phyloP scores from a whole-genome alignment of 2,797 vertebrate genomes.

The Potorous gilbertii region DNA sequence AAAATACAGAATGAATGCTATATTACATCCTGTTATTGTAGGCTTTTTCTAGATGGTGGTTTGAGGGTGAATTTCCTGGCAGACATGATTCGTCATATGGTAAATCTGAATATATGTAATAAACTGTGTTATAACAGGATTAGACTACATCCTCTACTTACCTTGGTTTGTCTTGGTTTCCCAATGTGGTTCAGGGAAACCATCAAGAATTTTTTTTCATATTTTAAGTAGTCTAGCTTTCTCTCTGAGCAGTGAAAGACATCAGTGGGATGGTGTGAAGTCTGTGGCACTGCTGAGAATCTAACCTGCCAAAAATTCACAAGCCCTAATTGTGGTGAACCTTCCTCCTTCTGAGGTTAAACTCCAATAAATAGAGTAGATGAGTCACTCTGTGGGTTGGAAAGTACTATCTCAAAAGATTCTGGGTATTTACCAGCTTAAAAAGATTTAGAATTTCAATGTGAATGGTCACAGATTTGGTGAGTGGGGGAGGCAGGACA shows the following conservation, averaged over 20 bases:
- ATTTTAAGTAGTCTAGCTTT: background rate
- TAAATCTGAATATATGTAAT: background rate
- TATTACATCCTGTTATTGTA: background rate
- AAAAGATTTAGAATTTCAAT: background rate
- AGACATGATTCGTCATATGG: background rate
- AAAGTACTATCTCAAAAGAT: conserved; percentile 37
- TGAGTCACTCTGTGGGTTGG: conserved; percentile 31
- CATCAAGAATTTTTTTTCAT: conserved; percentile 7
- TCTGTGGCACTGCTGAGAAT: conserved; percentile 17
- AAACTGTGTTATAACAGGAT: background rate
- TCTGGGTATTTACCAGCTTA: conserved; percentile 5
- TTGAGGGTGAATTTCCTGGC: conserved; percentile 14
- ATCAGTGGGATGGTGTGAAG: conserved; percentile 18
- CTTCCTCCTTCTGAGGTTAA: background rate
- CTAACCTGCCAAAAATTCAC: conserved; percentile 2
- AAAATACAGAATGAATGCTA: background rate
- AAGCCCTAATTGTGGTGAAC: conserved; percentile 11
- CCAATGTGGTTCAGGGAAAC: background rate
- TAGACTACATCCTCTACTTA: background rate
- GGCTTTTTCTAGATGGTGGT: background rate
- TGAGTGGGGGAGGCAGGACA: background rate
- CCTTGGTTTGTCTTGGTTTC: background rate
- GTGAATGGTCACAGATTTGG: background rate
- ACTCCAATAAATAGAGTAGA: conserved; percentile 18
- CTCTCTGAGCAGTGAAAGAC: conserved; percentile 23